Base-by-base conservation (phyloP, 2,888 invertebrate genomes). In the Cerceris ruficornis region DNA sequence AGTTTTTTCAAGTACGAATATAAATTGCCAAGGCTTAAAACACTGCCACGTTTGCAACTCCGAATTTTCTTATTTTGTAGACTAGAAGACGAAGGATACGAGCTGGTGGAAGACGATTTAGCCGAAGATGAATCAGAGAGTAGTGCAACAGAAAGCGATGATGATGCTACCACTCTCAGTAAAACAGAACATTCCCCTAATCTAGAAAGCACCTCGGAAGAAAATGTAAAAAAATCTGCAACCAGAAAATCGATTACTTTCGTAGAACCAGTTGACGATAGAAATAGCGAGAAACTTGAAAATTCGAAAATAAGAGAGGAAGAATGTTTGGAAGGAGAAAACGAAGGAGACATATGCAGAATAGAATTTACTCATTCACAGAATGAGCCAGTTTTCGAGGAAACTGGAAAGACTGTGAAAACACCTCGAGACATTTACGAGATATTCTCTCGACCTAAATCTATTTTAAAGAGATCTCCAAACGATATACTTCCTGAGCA, bases 351-450 rank as follows among this genome's bases (percentile, higher is more conserved):
- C 52, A 69, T 84, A n/a, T 74, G 89, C 64, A 83, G 78, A 71
- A 91, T 92, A 68, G 70, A 90, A 72, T 90, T 91, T 65, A 81
- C 75, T 57, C 91, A 91, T 82, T 90, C 90, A 4, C 72, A 82
- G 6, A 66, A 67, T 50, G 64, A 82, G 66, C 58, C 83, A 0
- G 43, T 68, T 9, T 54, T 75, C 59, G 11, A 13, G 14, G 79
- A 80, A 14, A 54, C 42, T 14, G 69, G 13, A 7, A 52, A 71
- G 17, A 54, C 52, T 2, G 87, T 91, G 42, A 69, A 81, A 49
- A 88, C 86, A 15, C 92, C 92, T 8, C 64, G 72, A 54, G 91
- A 92, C 75, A 88, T 92, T 78, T 90, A 91, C 73, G 86, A 82
- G 67, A 71, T 87, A 49, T 87, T 88, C 61, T 79, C 75, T 0